These are phyloP conservation scores for Trilocha varians DNA, from an alignment of 2,888 invertebrate species.

Conservation along the genomic window DNA sequence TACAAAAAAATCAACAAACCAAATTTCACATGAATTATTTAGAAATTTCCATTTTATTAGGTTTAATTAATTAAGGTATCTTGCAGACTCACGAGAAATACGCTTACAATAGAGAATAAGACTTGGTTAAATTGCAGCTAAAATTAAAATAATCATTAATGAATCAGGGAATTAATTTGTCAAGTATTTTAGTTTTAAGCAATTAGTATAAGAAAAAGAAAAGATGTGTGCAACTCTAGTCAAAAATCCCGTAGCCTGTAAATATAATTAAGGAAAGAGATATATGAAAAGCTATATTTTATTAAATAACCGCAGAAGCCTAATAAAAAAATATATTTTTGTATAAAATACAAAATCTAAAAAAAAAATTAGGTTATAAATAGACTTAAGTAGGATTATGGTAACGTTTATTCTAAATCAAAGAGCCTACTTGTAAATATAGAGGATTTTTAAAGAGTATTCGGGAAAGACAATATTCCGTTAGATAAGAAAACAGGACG, in stretches of 20 bases:
- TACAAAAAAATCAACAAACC: background rate
- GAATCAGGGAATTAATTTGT: too few relatives aligned
- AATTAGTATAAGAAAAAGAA: background rate
- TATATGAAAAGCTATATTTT: background rate
- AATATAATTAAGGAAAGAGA: slow-evolving; percentile 2
- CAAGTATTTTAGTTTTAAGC: background rate
- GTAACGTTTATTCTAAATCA: background rate
- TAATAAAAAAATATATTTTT: slow-evolving; percentile 4
- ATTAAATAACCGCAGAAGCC: too few relatives aligned
- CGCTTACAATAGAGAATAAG: too few relatives aligned
- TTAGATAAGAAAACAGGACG: too few relatives aligned
- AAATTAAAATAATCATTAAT: background rate
- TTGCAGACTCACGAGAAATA: too few relatives aligned
- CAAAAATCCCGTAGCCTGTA: slow-evolving; percentile 9
- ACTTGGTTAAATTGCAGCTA: too few relatives aligned
- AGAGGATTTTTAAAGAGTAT: slow-evolving; percentile 1
- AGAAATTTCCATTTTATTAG: background rate
- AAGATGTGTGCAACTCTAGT: slow-evolving; percentile 6
- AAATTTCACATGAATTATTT: background rate
- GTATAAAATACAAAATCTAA: background rate
- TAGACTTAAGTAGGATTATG: background rate
- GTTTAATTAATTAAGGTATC: background rate
- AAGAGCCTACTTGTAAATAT: background rate
- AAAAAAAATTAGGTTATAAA: too few relatives aligned
- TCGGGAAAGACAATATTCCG: too few relatives aligned